Evolutionary conservation across 1,140 invertebrate species (phyloP), one percentile per base, ranked within the genome.

Genomic region (Solenopsis fugax): DNA sequence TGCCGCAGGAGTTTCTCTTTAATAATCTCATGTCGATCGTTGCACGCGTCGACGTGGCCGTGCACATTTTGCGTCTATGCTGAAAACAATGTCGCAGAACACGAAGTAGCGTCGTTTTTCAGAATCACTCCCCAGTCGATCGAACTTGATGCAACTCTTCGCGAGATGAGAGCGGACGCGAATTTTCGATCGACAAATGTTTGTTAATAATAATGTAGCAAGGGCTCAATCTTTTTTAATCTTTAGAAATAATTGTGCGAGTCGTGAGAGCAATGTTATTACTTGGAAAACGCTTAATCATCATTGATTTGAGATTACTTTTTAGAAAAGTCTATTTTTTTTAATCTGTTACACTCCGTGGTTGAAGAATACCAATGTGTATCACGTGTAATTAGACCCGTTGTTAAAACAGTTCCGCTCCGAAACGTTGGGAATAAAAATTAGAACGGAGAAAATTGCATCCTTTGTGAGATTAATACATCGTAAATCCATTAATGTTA

Each of bases 1-100:
- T 85, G 86, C 91, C 89, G 93, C 92, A 93, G 91, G 91, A 82
- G 86, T 93, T 94, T 93, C 29, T 84, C 92, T 93, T 92, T 80
- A 90, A 87, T 86, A 82, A 62, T 84, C 48, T 76, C 54, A 10
- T 58, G 24, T 37, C 10, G 75, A 78, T 88, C 87, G 64, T 81
- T 62, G 16, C 50, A 24, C n/a, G 29, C 56, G 64, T 60, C 41
- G 37, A 41, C 18, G 0, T 29, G 50, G 13, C 5, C n/a, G 2
- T 18, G 2, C 18, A 21, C 24, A 48, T 3, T 60, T 2, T 84
- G 24, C n/a, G 24, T 75, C 10, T 13, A 54, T 56, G 10, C 37
- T 54, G 41, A 54, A 80, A 54, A 67, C 21, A 85, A 34, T 67
- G 52, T n/a, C 7, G n/a, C 60, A 21, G 24, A 78, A 41, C 5